Evolutionary conservation across 2,888 invertebrate species (phyloP), one percentile per base, ranked within the genome.

Genomic region (Drosophila lutescens): DNA sequence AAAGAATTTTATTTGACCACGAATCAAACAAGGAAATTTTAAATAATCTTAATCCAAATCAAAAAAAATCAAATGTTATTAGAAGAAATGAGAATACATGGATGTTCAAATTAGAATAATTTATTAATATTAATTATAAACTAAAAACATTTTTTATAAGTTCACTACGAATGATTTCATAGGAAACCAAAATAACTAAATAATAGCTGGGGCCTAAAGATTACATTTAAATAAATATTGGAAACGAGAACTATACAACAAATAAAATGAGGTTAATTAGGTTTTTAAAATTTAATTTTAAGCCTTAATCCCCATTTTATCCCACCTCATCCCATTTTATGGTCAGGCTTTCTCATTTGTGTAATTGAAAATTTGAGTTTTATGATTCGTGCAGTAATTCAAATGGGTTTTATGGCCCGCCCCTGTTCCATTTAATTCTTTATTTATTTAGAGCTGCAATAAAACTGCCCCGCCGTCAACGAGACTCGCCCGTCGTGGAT

Each of bases 401-500:
- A 56, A 56, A 23, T 32, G 26, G n/a, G 34, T 17, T 49, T 49
- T 34, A 40, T 20, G 1, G n/a, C n/a, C 47, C 17, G 47, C 12
- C 47, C 15, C 7, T 49, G 49, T 49, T 49, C 49, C 23, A 47
- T 30, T 57, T 57, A 38, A 3, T 2, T 26, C 15, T 38, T 26
- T 54, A 26, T 53, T 54, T 58, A 30, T 58, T 57, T 56, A 59
- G 40, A 57, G 57, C 40, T 40, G 58, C 43, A 53, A 38, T 44
- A 51, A 26, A 53, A 20, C 36, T 0, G 6, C 34, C 55, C 38
- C 13, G 30, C 44, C 30, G 12, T 38, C 46, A 26, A 54, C 55
- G 66, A 67, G 55, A 63, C 54, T 46, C 65, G 67, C 46, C 67
- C 49, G 54, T 7, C 38, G 13, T 55, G 55, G 58, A 30, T 58